A percentile compares a stretch with the other conserved stretches of the same genome.
Conservation (phyloP, 2,797 vertebrate genomes). For the Aldrovandia affinis region DNA sequence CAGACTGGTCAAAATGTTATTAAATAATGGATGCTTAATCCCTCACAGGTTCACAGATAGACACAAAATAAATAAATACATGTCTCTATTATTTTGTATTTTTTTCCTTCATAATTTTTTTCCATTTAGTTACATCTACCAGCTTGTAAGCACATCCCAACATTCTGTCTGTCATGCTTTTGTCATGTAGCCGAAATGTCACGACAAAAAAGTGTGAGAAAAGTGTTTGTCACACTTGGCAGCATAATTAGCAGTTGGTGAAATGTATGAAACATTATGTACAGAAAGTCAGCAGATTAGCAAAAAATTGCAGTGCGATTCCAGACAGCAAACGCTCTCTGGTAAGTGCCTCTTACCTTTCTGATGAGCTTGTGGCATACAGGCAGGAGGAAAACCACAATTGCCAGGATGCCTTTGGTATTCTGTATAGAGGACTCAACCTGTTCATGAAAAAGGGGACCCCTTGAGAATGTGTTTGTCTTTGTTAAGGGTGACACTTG, state of each 20-base stretch:
- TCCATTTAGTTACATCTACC: no score
- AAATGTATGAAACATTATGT: no score
- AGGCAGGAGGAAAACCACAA: constrained; percentile 82
- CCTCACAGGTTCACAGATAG: background rate
- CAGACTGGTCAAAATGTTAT: background rate
- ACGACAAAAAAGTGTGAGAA: no score
- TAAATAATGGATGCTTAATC: background rate
- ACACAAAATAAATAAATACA: no score
- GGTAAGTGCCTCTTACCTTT: constrained; percentile 70
- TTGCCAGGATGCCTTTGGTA: constrained; percentile 80
- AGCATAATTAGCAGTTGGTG: no score
- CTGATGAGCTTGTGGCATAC: constrained; percentile 84
- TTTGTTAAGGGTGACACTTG: background rate
- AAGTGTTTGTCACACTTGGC: no score
- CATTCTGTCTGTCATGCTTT: background rate
- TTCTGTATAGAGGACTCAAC: constrained; percentile 90
- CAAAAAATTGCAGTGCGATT: background rate
- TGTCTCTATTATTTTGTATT: no score
- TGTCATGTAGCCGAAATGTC: no score
- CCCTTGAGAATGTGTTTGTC: background rate
- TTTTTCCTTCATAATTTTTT: no score
- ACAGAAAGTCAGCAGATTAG: background rate
- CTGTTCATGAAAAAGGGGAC: constrained; percentile 60
- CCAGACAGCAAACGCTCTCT: background rate
- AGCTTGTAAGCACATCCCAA: no score